Base-by-base conservation (phyloP, 2,888 invertebrate species). In the Mechanitis messenoides region DNA sequence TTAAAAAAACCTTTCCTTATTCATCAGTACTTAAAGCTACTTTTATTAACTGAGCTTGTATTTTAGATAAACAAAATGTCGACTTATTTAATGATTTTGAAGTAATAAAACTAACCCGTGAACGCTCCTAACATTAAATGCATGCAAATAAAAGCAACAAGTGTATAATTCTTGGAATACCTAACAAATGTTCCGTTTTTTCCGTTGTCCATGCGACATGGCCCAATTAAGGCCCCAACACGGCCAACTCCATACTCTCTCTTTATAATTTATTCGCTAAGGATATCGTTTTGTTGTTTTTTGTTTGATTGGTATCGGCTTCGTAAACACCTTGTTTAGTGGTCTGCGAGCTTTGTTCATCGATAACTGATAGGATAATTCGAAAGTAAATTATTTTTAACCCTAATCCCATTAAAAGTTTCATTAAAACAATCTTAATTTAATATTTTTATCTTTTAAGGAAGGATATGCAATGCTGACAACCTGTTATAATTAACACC, bases 301-400 rank as follows among this genome's bases (percentile, higher is more conserved):
- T 83, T 79, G 70, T 74, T 67, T 73, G 89, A 89, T 89, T 78
- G 72, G 71, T 82, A 90, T 89, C 89, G 70, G 77, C 72, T 78
- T 85, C 84, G 88, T 90, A 88, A 90, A 90, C 89, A 90, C 88
- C 87, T 88, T 90, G 89, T 90, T 85, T 80, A 80, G 82, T 79
- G 78, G 78, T 75, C 78, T 74, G 72, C 71, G 69, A 71, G 71
- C 78, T 80, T 80, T 81, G 82, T 79, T 77, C 72, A 73, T 74
- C 77, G 76, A 80, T 80, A 80, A 78, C 72, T 70, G 67, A 28
- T 55, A 35, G 3, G 33, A 56, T 62, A 55, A 38, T 42, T 54
- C n/a, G 45, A 9, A 35, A 28, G n/a, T 35, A 35, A 5, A 35
- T 35, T 35, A 35, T 35, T 35, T 2, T 28, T 20, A 47, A 47